Evolutionary conservation across 1,140 invertebrate genomes (phyloP), one percentile per base, ranked within the genome.

Genomic region (Lordiphosa mommai): DNA sequence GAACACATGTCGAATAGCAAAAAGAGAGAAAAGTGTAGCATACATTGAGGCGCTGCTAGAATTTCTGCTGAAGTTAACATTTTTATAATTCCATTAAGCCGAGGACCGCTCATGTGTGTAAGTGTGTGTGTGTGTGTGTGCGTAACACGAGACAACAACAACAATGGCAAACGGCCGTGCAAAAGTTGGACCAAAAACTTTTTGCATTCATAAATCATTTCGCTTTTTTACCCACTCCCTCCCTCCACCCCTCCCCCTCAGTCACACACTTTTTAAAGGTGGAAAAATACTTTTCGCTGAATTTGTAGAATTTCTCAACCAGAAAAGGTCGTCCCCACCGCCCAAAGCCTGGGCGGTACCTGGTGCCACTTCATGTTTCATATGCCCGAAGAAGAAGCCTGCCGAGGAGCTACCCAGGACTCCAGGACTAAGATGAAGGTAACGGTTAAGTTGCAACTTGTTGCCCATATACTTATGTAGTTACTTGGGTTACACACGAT

Each of bases 241-340:
- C 44, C 36, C 43, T 49, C 17, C 9, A 23, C 37, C 5, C 13
- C 0, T 4, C 1, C 7, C 27, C 29, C 20, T 12, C 34, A 14
- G 20, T 29, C 17, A 13, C 38, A 41, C 52, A 66, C 27, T 48
- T 72, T 82, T 82, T 73, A 71, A 76, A 82, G 76, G 76, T 82
- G 76, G 67, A 82, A 82, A 67, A 82, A 82, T 82, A 82, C 77
- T 82, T 82, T 82, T 82, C 77, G 76, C 76, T 82, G 76, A 82
- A 84, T 82, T 82, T 64, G 76, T 82, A 82, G 71, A 82, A 80
- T 82, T 65, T 76, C 49, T 51, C 34, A 46, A 17, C 44, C 29
- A 34, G 32, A 17, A 52, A 36, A 55, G 56, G 47, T 34, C 40
- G 20, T 20, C 40, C 40, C 12, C 6, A 3, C n/a, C 14, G 37